Percentiles rank a stretch among this genome's conserved stretches.
Evolutionary conservation across 2,888 invertebrate species (phyloP).

Genomic region (Trichopria drosophilae): DNA sequence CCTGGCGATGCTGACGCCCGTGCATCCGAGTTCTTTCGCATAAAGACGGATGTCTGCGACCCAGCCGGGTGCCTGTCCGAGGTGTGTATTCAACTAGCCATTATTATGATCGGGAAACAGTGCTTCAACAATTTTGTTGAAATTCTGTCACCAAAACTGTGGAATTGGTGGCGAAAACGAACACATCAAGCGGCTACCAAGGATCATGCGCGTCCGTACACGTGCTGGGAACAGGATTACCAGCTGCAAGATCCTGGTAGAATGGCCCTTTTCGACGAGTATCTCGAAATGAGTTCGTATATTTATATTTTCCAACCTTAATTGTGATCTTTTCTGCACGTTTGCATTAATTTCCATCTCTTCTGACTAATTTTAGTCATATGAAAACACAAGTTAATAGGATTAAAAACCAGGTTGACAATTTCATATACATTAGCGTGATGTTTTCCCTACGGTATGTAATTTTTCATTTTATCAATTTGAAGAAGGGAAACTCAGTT

Average conservation of each 20-base stretch:
- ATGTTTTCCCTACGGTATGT: neutral
- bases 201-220: slow-evolving; percentile 72
- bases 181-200: slow-evolving; percentile 76
- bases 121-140: slow-evolving; percentile 91
- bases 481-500: no score
- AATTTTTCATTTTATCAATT: no score
- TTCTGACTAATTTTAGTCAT: no score
- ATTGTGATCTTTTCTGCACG: neutral
- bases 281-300: slow-evolving; percentile 92
- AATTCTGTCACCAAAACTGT: slow-evolving; percentile 84
- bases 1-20: slow-evolving; percentile 80
- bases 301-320: slow-evolving; percentile 1
- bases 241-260: slow-evolving; percentile 87
- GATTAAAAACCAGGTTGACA: no score
- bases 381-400: no score
- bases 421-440: no score
- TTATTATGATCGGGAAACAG: slow-evolving; percentile 95
- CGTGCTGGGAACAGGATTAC: slow-evolving; percentile 93
- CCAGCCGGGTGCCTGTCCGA: slow-evolving; percentile 92
- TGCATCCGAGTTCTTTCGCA: slow-evolving; percentile 73
- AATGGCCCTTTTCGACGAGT: slow-evolving; percentile 92
- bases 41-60: slow-evolving; percentile 86
- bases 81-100: slow-evolving; percentile 86
- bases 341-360: no score
- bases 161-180: slow-evolving; percentile 87